Evolutionary conservation across 2,797 vertebrate species (phyloP), one percentile per base, ranked within the genome.

Genomic region (Coregonus ussuriensis): DNA sequence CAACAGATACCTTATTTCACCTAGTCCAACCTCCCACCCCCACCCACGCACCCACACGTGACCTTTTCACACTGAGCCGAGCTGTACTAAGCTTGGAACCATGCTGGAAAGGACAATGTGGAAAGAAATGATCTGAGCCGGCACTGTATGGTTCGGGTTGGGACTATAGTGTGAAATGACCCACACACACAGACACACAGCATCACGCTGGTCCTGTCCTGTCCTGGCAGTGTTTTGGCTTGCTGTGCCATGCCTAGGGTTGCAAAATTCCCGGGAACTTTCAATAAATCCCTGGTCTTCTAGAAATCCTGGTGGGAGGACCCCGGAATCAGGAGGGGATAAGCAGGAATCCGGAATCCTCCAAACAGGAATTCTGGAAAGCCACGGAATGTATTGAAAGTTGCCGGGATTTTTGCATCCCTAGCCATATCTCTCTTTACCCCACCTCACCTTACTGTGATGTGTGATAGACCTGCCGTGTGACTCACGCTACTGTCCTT

Each of bases 401-500:
- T 33, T 33, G 0, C 31, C 31, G 2, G 2, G 31, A 33, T 3
- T 33, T 33, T 33, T 33, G 31, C 31, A 33, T 2, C 31, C 31
- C 31, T 2, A 33, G 31, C 3, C 3, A 33, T 33, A 9, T 9
- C 18, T 3, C 16, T 71, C 71, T 6, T 74, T 79, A 4, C 80
- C 72, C 76, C 56, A 15, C 41, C 18, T 66, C 41, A 18, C 59
- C 78, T 54, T 92, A 93, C 92, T 85, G 89, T 96, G 89, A 89
- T 74, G 72, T 91, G 89, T 91, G 86, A 93, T 93, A 94, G 91
- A 94, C 94, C 95, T 96, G 93, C 95, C 96, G 94, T 95, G 92
- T 94, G 92, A 92, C 92, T 93, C 92, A 93, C 89, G 79, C 92
- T 92, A 73, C 88, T 95, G 92, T 97, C 97, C 97, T 98, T 99